A percentile compares a stretch with the other conserved stretches of the same genome.
Conservation (phyloP, 2,113 vertebrate genomes). For the Anthoscopus minutus region DNA sequence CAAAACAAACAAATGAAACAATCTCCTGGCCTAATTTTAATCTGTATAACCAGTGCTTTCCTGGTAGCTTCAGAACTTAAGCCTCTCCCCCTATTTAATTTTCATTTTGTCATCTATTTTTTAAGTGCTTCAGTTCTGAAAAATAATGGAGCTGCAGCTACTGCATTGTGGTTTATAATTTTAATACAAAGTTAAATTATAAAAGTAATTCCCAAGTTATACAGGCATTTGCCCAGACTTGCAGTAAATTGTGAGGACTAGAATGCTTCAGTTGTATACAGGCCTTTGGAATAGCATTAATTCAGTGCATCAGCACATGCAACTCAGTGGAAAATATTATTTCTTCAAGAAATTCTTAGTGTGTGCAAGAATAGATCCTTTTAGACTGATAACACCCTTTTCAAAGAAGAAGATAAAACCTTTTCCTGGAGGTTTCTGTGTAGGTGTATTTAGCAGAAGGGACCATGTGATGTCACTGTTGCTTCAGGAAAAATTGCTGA, state of each 20-base stretch:
- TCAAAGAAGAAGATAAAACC: background rate
- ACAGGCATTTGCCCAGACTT: background rate
- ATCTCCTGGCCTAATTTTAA: background rate
- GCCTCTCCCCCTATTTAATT: background rate
- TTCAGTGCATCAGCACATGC: background rate
- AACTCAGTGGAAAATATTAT: background rate
- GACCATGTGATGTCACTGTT: slow-evolving; percentile 73
- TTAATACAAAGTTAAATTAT: background rate
- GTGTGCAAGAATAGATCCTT: background rate
- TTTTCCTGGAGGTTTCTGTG: background rate
- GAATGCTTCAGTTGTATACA: background rate
- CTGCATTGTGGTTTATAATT: background rate
- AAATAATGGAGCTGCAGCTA: background rate
- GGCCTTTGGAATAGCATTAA: background rate
- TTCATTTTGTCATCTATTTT: background rate
- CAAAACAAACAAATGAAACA: background rate
- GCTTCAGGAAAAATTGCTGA: slow-evolving; percentile 32
- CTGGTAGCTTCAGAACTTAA: background rate
- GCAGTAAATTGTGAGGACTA: background rate
- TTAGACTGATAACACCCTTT: background rate
- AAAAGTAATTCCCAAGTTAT: background rate
- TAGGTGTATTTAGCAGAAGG: slow-evolving; percentile 20
- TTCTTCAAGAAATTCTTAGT: background rate
- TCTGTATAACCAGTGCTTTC: background rate
- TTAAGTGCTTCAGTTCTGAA: background rate